Evolutionary conservation across 2,113 vertebrate species (phyloP).

Genomic region (Nymphicus hollandicus): DNA sequence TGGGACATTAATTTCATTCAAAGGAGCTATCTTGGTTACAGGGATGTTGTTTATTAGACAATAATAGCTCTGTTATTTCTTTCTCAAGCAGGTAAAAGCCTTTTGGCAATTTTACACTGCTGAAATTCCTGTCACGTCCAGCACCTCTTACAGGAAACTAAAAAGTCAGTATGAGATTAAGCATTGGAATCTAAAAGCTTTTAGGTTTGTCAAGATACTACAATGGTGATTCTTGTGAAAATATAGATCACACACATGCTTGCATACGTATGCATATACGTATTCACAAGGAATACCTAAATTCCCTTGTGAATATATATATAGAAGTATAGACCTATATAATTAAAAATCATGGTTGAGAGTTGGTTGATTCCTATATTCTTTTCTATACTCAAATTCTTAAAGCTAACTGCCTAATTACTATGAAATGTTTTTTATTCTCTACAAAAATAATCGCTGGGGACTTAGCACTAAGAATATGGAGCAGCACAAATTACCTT

Average conservation of each 20-base stretch:
- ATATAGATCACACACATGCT: neutral
- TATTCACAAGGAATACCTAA: neutral
- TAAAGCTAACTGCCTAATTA: neutral
- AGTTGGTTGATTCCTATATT: neutral
- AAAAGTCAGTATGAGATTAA: neutral
- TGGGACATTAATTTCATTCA: neutral
- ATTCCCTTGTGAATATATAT: neutral
- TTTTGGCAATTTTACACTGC: neutral
- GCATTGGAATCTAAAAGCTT: slow-evolving; percentile 1
- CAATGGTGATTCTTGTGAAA: neutral
- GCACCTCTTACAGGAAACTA: neutral
- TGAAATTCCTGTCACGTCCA: slow-evolving; percentile 1
- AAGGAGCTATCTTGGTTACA: neutral
- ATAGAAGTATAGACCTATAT: neutral
- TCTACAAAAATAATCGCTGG: slow-evolving; percentile 10
- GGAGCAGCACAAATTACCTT: slow-evolving; percentile 6
- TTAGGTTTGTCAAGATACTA: neutral
- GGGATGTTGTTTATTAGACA: slow-evolving; percentile 33
- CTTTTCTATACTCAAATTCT: neutral
- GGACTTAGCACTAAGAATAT: neutral
- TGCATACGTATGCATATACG: too few species aligned
- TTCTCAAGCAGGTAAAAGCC: slow-evolving; percentile 34
- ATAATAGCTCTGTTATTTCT: slow-evolving; percentile 10
- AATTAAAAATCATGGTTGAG: too few species aligned
- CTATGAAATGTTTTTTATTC: neutral